phyloP scores from a whole-genome alignment of 2,797 vertebrate genomes.

The Dryobates pubescens region DNA sequence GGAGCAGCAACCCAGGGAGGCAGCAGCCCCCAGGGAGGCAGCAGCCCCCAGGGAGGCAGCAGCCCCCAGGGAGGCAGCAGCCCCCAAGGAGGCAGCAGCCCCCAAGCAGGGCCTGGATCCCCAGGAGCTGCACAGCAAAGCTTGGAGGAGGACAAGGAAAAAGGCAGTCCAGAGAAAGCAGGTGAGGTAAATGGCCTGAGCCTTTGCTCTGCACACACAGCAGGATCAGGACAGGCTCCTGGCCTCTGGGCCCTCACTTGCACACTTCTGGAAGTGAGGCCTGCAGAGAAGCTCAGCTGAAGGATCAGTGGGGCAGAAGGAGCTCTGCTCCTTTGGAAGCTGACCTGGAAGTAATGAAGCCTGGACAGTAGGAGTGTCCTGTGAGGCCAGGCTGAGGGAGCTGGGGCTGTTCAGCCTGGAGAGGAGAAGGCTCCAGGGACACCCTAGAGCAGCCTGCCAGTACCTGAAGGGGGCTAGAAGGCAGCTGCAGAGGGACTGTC shows the following conservation, averaged over 20 bases:
- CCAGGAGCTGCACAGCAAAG: conserved; percentile 11
- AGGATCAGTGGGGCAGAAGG: not conserved
- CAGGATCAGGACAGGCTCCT: not conserved
- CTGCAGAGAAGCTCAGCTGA: not conserved
- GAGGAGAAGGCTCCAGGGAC: no score
- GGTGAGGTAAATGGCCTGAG: not conserved
- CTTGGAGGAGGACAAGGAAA: not conserved
- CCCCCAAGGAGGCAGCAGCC: conserved; percentile 37
- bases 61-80: no score
- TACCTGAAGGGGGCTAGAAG: no score
- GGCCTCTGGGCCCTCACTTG: not conserved
- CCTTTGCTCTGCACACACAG: not conserved
- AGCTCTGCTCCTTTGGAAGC: not conserved
- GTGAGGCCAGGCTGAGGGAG: no score
- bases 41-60: conserved; percentile 46
- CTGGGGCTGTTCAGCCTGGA: no score
- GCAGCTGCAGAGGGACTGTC: no score
- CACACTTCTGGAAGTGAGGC: not conserved
- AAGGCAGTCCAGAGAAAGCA: not conserved
- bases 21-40: no score
- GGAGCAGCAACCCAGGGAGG: not conserved
- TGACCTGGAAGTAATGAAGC: not conserved
- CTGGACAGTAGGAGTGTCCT: not conserved
- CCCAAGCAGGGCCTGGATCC: conserved; percentile 14
- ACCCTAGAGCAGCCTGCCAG: no score